These are phyloP conservation scores for Egretta garzetta DNA, from an alignment of 2,113 vertebrate genomes.

Conservation along the genomic window DNA sequence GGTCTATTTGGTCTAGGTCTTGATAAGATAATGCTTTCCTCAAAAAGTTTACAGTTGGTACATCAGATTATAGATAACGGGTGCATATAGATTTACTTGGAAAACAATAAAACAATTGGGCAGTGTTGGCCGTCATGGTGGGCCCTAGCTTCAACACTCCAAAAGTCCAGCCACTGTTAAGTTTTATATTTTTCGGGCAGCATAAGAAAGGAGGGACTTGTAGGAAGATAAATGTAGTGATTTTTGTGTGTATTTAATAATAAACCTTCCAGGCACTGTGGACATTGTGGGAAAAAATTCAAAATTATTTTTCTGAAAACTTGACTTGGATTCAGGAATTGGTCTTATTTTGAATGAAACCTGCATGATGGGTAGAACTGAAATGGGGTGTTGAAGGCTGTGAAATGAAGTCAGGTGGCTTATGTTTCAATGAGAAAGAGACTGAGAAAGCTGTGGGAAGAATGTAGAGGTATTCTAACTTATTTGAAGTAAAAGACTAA, in stretches of 20 bases:
- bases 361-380: not conserved
- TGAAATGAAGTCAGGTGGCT: not conserved
- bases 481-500: not conserved
- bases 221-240: not conserved
- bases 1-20: not conserved
- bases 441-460: not conserved
- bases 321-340: not conserved
- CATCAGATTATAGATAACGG: not conserved
- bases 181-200: not conserved
- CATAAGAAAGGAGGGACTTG: not conserved
- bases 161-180: not conserved
- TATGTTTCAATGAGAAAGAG: not conserved
- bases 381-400: not conserved
- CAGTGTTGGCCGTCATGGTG: not conserved
- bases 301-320: not conserved
- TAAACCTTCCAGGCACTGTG: not conserved
- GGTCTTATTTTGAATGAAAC: not conserved
- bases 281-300: not conserved
- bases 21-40: not conserved
- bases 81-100: not conserved
- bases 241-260: not conserved
- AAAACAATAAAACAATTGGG: not conserved
- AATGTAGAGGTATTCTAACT: not conserved
- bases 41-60: not conserved
- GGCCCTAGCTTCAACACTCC: not conserved